Conservation (phyloP, 2,797 vertebrate genomes). For the Pangasius mekongensis region DNA sequence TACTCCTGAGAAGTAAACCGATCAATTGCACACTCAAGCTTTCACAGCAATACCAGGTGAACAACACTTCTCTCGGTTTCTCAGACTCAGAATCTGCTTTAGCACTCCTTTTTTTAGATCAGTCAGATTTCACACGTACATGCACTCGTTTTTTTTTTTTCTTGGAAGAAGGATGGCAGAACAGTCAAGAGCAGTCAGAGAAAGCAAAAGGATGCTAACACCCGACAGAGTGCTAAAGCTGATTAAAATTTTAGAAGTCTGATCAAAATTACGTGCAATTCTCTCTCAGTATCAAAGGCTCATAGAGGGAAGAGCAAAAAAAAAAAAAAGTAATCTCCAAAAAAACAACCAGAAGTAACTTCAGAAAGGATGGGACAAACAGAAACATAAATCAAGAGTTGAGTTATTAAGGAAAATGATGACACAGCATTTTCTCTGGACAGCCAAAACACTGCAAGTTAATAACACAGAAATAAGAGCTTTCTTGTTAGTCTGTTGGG, state of each 20-base stretch:
- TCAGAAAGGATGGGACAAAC: background rate
- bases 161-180: background rate
- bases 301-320: background rate
- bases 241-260: background rate
- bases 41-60: slow-evolving; percentile 68
- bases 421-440: slow-evolving; percentile 44
- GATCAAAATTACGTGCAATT: background rate
- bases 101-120: slow-evolving; percentile 60
- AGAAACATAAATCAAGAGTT: slow-evolving; percentile 33
- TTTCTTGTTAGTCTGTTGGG: slow-evolving; percentile 31
- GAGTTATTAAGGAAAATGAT: slow-evolving; percentile 46
- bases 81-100: slow-evolving; percentile 62
- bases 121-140: slow-evolving; percentile 66
- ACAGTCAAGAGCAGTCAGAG: background rate
- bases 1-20: background rate
- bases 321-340: background rate
- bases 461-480: slow-evolving; percentile 15
- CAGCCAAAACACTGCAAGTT: slow-evolving; percentile 21
- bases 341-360: background rate
- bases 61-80: slow-evolving; percentile 52
- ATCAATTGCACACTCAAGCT: slow-evolving; percentile 45
- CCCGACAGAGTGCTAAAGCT: background rate
- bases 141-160: slow-evolving; percentile 38
- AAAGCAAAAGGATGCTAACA: background rate
- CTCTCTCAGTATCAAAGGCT: background rate